Conservation (phyloP, 35 echinoderm and acorn worm genomes). For the Stichopus chloronotus region DNA sequence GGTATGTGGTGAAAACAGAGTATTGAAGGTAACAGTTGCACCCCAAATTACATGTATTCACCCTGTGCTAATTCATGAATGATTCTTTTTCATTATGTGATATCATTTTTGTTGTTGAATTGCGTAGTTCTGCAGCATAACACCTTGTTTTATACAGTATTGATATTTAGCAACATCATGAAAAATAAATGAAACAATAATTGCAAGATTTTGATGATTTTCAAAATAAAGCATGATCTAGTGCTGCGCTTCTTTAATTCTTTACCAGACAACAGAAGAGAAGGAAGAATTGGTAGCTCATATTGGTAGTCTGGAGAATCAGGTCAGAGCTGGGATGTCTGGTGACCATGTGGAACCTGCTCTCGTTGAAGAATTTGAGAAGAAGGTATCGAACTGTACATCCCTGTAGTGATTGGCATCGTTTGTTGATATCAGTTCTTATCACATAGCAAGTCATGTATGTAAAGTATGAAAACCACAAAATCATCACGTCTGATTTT, state of each 20-base stretch:
- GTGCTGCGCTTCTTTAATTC: neutral
- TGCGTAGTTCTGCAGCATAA: too few relatives aligned
- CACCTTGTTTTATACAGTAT: too few relatives aligned
- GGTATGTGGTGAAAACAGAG: too few relatives aligned
- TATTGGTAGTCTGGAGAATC: slow-evolving; percentile 58
- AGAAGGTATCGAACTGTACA: slow-evolving; percentile 31
- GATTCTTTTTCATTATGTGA: too few relatives aligned
- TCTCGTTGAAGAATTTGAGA: slow-evolving; percentile 56
- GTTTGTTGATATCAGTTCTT: neutral
- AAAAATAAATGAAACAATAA: too few relatives aligned
- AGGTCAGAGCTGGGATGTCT: slow-evolving; percentile 43
- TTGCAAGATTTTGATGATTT: too few relatives aligned
- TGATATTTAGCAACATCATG: too few relatives aligned
- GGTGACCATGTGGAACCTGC: slow-evolving; percentile 30
- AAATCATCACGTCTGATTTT: neutral
- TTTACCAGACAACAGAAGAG: slow-evolving; percentile 39
- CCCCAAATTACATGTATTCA: too few relatives aligned
- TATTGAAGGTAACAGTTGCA: too few relatives aligned
- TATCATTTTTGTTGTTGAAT: too few relatives aligned
- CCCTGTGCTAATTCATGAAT: too few relatives aligned
- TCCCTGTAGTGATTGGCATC: neutral
- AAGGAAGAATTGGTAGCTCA: slow-evolving; percentile 52
- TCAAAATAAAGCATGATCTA: neutral
- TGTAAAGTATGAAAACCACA: neutral
- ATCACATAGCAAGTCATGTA: neutral